Evolutionary conservation across 1,140 invertebrate species (phyloP).

Genomic region (Mya arenaria): DNA sequence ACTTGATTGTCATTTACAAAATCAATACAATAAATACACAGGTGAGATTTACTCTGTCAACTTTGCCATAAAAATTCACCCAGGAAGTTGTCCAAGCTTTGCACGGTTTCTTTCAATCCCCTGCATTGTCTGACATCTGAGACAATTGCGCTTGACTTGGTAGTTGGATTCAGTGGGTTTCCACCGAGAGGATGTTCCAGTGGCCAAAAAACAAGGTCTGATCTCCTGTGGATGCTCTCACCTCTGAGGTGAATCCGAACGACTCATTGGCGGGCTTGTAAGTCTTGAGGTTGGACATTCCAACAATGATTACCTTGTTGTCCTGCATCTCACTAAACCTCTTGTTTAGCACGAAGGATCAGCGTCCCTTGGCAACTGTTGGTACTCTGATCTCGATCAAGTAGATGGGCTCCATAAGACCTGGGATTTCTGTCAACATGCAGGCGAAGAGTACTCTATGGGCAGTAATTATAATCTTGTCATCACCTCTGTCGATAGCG

Average conservation of each 20-base stretch:
- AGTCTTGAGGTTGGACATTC: constrained; percentile 99
- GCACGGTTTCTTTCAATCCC: constrained; percentile 95
- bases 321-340: constrained; percentile 98
- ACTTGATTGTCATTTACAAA: too few species aligned
- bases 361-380: constrained; percentile 96
- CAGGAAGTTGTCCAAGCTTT: constrained; percentile 77
- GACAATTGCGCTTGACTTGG: constrained; percentile 93
- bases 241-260: constrained; percentile 99
- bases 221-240: constrained; percentile 98
- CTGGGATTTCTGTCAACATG: constrained; percentile 94
- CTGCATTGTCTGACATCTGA: constrained; percentile 99
- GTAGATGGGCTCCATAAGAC: constrained; percentile 99
- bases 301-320: constrained; percentile 95
- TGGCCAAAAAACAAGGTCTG: constrained; percentile 99
- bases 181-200: constrained; percentile 99
- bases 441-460: constrained; percentile 98
- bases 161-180: constrained; percentile 91
- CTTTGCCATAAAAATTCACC: constrained; percentile 78
- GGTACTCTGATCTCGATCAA: constrained; percentile 99
- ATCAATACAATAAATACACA: background rate
- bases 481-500: constrained; percentile 99
- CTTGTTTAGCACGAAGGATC: constrained; percentile 98
- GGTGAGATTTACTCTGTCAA: background rate
- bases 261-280: constrained; percentile 99
- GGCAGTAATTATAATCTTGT: constrained; percentile 99